phyloP scores from a whole-genome alignment of 2,888 invertebrate species.

The Dasypogon diadema region DNA sequence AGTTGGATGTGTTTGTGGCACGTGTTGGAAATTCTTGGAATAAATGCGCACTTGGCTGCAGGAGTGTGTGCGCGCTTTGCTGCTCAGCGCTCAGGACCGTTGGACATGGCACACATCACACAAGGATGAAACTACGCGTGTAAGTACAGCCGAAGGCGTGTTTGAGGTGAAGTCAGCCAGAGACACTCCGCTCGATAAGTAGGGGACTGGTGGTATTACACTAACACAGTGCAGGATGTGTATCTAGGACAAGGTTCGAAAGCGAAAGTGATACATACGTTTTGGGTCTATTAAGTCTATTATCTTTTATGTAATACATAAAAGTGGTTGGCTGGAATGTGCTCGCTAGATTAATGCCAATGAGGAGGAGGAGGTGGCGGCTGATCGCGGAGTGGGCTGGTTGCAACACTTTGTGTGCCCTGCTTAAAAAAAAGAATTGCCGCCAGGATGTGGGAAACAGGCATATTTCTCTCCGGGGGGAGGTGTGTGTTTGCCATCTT shows the following conservation, averaged over 20 bases:
- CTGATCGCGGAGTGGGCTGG: background rate
- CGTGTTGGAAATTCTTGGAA: constrained; percentile 40
- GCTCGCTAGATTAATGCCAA: background rate
- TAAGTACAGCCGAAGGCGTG: constrained; percentile 20
- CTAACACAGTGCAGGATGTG: constrained; percentile 9
- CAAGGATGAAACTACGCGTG: background rate
- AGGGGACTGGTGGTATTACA: constrained; percentile 24
- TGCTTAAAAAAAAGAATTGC: too few species aligned
- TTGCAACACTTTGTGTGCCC: too few species aligned
- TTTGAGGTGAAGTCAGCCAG: background rate
- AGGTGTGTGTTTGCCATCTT: too few species aligned
- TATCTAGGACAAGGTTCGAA: constrained; percentile 46
- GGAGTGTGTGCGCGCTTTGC: background rate
- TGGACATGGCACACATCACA: background rate
- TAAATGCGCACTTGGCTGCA: constrained; percentile 26
- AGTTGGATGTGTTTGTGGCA: constrained; percentile 8
- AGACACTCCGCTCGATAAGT: constrained; percentile 3
- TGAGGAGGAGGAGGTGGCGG: background rate
- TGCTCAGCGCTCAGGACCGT: too few species aligned
- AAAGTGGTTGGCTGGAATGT: background rate
- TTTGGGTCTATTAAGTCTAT: constrained; percentile 17
- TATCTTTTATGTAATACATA: background rate
- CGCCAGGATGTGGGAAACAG: too few species aligned
- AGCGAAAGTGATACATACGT: constrained; percentile 42
- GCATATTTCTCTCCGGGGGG: too few species aligned